Base-by-base conservation (phyloP, 2,113 vertebrate genomes). In the Sula dactylatra region DNA sequence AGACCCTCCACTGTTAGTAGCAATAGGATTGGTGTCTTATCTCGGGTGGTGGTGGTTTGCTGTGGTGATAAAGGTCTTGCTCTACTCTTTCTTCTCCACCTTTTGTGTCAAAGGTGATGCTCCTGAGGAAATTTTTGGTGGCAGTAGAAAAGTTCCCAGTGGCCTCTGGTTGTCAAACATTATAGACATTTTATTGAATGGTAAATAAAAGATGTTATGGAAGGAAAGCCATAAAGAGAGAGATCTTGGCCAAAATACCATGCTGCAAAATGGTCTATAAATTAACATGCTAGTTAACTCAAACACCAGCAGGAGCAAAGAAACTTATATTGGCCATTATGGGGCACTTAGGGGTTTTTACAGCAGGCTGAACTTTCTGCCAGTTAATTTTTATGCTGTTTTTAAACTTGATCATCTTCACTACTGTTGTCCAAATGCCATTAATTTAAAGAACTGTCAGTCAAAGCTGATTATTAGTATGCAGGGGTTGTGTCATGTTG, bases 381-480 rank as follows among this genome's bases (percentile, higher is more conserved):
- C 84, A 84, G 88, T 97, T 97, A 97, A 97, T 95, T 97, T 97
- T 97, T 96, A 74, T 71, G 76, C 72, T 96, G 78, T 96, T 91
- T 97, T 97, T 97, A 97, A 98, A 97, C 94, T 94, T 93, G 54
- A 90, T 98, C 88, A 78, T 96, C 83, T 97, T 97, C 82, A 73
- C 42, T 95, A 9, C 49, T 92, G 58, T 67, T 97, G 97, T 96
- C 95, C 66, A 98, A 97, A 98, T 96, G 94, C 83, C 81, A 74
- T 90, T 79, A 86, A 52, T 87, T 90, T 73, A 91, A 95, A 96
- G 81, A 91, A 70, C 55, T 93, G 86, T 91, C 89, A 95, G 36
- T 94, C 86, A 93, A 70, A 84, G 40, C 19, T 92, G 93, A 85
- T 85, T 82, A 90, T 93, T 82, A 88, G 64, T 20, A 34, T 58